Percentiles rank a stretch among this genome's conserved stretches.
phyloP scores from a whole-genome alignment of 1,140 invertebrate genomes.

The Reticulitermes speratus region DNA sequence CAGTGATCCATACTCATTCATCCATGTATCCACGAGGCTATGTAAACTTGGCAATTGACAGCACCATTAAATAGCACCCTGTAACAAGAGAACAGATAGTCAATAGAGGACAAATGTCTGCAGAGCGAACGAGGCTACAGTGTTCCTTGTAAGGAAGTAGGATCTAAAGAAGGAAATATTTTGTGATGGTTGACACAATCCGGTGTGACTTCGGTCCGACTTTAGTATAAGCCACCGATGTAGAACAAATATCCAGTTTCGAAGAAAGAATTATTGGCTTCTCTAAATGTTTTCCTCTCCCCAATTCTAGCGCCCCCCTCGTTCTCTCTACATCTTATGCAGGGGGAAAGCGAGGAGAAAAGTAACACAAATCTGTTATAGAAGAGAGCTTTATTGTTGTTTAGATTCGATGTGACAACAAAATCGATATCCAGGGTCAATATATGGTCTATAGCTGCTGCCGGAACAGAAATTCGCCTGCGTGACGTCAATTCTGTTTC shows the following conservation, averaged over 20 bases:
- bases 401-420: background rate
- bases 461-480: background rate
- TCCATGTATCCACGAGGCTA: too few relatives aligned
- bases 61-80: too few relatives aligned
- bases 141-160: too few relatives aligned
- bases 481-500: background rate
- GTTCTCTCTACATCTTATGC: background rate
- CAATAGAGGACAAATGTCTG: too few relatives aligned
- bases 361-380: background rate
- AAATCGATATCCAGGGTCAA: background rate
- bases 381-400: slow-evolving; percentile 2
- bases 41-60: too few relatives aligned
- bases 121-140: too few relatives aligned
- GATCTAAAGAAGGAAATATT: background rate
- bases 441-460: background rate
- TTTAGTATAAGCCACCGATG: background rate
- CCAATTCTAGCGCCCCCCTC: background rate
- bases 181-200: background rate
- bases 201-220: background rate
- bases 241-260: background rate
- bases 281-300: background rate
- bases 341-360: background rate
- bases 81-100: too few relatives aligned
- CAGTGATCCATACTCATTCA: too few relatives aligned
- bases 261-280: slow-evolving; percentile 7